Percentiles rank a stretch among this genome's conserved stretches.
Conservation (phyloP, 2,113 vertebrate genomes). For the Labeo catla region DNA sequence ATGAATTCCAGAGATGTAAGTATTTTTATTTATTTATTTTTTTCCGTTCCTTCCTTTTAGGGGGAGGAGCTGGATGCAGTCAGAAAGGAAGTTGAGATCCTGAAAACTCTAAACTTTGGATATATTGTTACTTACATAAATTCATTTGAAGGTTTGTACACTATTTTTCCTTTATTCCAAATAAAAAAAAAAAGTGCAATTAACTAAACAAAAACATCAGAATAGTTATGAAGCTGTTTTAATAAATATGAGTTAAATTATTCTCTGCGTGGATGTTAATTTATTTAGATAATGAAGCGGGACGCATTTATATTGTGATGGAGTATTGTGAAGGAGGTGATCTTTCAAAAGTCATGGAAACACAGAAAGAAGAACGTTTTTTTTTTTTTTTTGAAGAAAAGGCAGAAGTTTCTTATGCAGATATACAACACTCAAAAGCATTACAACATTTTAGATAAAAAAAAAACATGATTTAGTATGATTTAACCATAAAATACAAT, state of each 20-base stretch:
- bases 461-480: not conserved
- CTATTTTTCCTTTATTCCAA: not conserved
- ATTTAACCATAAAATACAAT: not conserved
- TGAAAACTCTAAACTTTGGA: not conserved
- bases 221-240: not conserved
- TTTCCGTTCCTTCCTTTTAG: not conserved
- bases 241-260: not conserved
- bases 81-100: not conserved
- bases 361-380: not conserved
- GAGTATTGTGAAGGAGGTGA: slow-evolving; percentile 16
- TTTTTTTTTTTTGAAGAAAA: not conserved
- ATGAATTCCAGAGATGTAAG: slow-evolving; percentile 13
- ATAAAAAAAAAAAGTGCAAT: not conserved
- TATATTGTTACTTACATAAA: not conserved
- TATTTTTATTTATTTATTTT: not conserved
- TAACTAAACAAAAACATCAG: not conserved
- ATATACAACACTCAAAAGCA: not conserved
- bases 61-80: not conserved
- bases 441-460: not conserved
- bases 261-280: not conserved
- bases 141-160: slow-evolving; percentile 13
- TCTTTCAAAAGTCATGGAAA: not conserved
- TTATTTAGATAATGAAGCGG: not conserved
- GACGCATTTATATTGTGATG: slow-evolving; percentile 7
- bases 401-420: not conserved